These are phyloP conservation scores for Heterotilapia buettikoferi DNA, from an alignment of 2,113 vertebrate species.

Conservation along the genomic window DNA sequence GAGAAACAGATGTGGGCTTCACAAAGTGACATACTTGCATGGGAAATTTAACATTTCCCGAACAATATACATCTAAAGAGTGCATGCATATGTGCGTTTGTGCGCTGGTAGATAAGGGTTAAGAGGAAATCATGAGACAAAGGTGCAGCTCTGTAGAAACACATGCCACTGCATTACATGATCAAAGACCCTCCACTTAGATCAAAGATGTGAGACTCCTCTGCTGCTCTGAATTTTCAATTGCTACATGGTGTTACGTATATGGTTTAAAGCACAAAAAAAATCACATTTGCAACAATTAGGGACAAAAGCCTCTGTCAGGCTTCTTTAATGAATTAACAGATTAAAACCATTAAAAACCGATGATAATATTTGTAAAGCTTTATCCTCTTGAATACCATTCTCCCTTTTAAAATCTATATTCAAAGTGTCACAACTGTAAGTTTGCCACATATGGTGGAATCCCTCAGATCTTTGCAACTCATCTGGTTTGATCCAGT, in stretches of 20 bases:
- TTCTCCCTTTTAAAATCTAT: background rate
- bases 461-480: background rate
- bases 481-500: background rate
- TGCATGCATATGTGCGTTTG: background rate
- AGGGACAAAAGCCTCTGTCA: background rate
- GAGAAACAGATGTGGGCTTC: slow-evolving; percentile 11
- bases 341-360: background rate
- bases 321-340: background rate
- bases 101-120: background rate
- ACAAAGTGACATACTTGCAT: background rate
- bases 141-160: background rate
- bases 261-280: background rate
- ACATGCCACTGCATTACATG: background rate
- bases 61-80: background rate
- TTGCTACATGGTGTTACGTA: background rate
- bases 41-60: background rate
- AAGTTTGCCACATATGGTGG: background rate
- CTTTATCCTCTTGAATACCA: background rate
- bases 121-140: background rate
- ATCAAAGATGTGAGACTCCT: slow-evolving; percentile 3
- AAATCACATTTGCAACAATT: background rate
- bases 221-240: background rate
- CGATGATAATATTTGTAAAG: background rate
- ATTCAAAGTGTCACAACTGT: background rate
- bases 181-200: background rate